Evolutionary conservation across 2,113 vertebrate species (phyloP).

Genomic region (Noctilio leporinus): DNA sequence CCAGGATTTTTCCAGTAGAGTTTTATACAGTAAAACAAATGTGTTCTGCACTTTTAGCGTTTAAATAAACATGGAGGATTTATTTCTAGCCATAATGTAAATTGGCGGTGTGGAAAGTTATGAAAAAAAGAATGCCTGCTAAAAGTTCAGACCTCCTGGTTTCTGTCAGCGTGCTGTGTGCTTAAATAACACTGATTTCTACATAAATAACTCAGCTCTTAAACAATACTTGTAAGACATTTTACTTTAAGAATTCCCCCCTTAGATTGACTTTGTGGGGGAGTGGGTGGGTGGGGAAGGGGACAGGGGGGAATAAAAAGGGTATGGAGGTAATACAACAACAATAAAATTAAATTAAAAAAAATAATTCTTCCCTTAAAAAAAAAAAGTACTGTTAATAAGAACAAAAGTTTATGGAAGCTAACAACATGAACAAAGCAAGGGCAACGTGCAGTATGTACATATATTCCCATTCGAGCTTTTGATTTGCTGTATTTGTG

Average conservation of each 20-base stretch:
- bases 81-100: slow-evolving; percentile 73
- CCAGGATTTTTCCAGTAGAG: slow-evolving; percentile 65
- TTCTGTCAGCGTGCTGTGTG: slow-evolving; percentile 58
- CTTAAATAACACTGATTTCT: slow-evolving; percentile 66
- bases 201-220: slow-evolving; percentile 42
- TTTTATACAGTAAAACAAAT: slow-evolving; percentile 72
- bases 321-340: too few relatives aligned
- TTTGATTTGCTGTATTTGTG: slow-evolving; percentile 6
- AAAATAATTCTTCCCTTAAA: too few relatives aligned
- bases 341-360: too few relatives aligned
- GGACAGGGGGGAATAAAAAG: too few relatives aligned
- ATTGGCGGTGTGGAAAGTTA: slow-evolving; percentile 69
- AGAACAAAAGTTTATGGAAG: slow-evolving; percentile 37
- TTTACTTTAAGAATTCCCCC: slow-evolving; percentile 37
- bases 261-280: too few relatives aligned
- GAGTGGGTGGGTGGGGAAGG: too few relatives aligned
- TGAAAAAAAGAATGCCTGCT: slow-evolving; percentile 65
- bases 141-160: slow-evolving; percentile 57
- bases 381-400: neutral
- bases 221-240: slow-evolving; percentile 42
- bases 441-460: neutral
- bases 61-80: slow-evolving; percentile 75
- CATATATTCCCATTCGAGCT: neutral
- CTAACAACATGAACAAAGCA: neutral
- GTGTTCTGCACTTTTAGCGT: slow-evolving; percentile 61